phyloP scores from a whole-genome alignment of 2,797 vertebrate genomes.

The Rousettus madagascariensis region DNA sequence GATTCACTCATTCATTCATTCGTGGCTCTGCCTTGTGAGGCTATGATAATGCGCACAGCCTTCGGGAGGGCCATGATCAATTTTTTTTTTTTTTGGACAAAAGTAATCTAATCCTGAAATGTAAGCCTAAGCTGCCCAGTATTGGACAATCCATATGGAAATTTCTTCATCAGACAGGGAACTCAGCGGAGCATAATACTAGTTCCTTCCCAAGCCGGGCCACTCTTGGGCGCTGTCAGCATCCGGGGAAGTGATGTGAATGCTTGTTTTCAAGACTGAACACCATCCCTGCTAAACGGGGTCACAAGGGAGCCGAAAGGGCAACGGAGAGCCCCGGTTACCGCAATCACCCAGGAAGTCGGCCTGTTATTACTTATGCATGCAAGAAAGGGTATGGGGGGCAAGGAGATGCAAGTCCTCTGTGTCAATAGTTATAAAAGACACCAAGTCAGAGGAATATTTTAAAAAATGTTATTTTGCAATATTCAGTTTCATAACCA shows the following conservation, averaged over 20 bases:
- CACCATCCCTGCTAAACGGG: too few species aligned
- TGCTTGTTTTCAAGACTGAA: background rate
- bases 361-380: background rate
- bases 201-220: background rate
- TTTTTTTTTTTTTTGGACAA: background rate
- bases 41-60: background rate
- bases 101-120: background rate
- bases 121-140: background rate
- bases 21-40: background rate
- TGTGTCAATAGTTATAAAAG: background rate
- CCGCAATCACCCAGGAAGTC: background rate
- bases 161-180: background rate
- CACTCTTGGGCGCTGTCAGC: too few species aligned
- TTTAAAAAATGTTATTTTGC: constrained; percentile 45
- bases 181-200: too few species aligned
- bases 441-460: background rate
- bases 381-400: background rate
- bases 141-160: background rate
- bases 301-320: background rate
- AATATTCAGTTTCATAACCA: constrained; percentile 60
- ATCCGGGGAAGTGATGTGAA: background rate
- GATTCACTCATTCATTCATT: background rate
- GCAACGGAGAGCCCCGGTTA: background rate
- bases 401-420: background rate
- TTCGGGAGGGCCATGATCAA: background rate